Conservation (phyloP, 2,888 invertebrate genomes). For the Chloroclysta siterata region DNA sequence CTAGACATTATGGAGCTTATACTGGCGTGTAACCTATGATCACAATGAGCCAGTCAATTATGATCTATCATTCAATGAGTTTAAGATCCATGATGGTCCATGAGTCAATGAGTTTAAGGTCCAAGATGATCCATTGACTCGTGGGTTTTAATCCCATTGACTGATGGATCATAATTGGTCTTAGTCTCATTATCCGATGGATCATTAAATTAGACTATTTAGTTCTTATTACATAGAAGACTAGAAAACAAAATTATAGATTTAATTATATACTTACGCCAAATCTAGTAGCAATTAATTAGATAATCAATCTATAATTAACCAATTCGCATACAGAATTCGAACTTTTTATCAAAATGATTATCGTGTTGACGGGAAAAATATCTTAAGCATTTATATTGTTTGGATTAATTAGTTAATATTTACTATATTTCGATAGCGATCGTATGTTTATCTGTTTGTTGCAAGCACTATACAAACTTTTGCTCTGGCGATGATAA, state of each 20-base stretch:
- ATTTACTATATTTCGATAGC: constrained; percentile 4
- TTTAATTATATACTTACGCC: not conserved
- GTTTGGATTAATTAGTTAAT: constrained; percentile 38
- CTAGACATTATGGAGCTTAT: too few relatives aligned
- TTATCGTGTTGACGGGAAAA: constrained; percentile 15
- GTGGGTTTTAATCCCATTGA: too few relatives aligned
- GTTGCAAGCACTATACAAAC: too few relatives aligned
- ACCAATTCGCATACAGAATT: constrained; percentile 30
- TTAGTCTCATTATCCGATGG: not conserved
- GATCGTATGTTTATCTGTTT: not conserved
- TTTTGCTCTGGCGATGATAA: too few relatives aligned
- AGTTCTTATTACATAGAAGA: not conserved
- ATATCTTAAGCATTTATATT: constrained; percentile 38
- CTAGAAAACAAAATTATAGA: not conserved
- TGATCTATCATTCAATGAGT: too few relatives aligned
- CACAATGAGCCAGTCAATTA: too few relatives aligned
- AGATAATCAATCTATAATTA: constrained; percentile 29
- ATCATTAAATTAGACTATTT: not conserved
- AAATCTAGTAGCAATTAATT: constrained; percentile 1
- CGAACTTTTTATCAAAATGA: constrained; percentile 22
- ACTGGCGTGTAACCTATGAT: too few relatives aligned
- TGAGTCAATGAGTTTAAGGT: too few relatives aligned
- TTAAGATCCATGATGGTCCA: too few relatives aligned
- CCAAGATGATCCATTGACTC: too few relatives aligned
- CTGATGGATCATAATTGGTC: not conserved